A percentile compares a stretch with the other conserved stretches of the same genome.
Evolutionary conservation across 2,888 invertebrate species (phyloP).

Genomic region (Perithous albicinctus): DNA sequence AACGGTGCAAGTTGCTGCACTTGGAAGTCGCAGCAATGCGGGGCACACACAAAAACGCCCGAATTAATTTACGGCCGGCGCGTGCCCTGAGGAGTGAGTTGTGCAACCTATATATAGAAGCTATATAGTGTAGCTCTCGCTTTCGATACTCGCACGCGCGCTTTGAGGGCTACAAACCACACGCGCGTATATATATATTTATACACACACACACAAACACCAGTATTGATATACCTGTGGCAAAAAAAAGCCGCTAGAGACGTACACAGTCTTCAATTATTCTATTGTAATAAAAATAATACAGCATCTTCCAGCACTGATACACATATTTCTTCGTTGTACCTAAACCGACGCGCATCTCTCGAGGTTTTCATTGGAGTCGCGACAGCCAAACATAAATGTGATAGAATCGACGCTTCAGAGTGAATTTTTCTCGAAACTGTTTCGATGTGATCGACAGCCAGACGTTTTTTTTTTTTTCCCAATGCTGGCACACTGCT

Average conservation of each 20-base stretch:
- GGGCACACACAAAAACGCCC: conserved; percentile 56
- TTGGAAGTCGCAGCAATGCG: not conserved
- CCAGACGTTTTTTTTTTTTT: conserved; percentile 26
- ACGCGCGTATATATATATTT: conserved; percentile 3
- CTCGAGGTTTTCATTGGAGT: not conserved
- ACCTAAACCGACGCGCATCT: not conserved
- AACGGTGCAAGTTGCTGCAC: not conserved
- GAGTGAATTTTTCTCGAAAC: conserved; percentile 46
- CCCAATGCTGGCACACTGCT: conserved; percentile 8
- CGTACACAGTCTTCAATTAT: not conserved
- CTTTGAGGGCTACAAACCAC: conserved; percentile 31
- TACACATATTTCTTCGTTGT: not conserved
- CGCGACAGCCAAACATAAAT: not conserved
- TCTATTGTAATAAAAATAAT: no score
- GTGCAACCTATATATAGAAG: conserved; percentile 74
- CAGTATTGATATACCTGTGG: not conserved
- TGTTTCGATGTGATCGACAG: conserved; percentile 41
- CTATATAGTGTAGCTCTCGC: conserved; percentile 42
- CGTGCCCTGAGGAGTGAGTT: conserved; percentile 78
- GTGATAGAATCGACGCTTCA: not conserved
- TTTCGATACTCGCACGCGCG: conserved; percentile 52
- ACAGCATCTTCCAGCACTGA: no score
- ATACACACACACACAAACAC: not conserved
- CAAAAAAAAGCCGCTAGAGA: not conserved
- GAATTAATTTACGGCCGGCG: conserved; percentile 81